Percentiles rank a stretch among this genome's conserved stretches.
These are phyloP conservation scores for Metaphire vulgaris DNA, from an alignment of 1,140 invertebrate species.

Conservation along the genomic window DNA sequence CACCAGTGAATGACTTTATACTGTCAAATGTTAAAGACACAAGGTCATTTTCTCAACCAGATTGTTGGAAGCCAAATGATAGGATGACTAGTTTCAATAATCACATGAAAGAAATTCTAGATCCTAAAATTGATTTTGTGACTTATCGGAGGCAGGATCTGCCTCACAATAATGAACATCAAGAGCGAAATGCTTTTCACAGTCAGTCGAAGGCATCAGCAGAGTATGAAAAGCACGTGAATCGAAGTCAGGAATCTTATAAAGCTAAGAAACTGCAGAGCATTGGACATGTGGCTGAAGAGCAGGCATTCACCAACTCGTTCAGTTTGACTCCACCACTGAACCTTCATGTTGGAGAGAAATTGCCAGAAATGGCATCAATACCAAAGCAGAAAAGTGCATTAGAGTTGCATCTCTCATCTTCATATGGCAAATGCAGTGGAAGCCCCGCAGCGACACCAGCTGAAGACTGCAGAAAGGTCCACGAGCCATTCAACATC, in stretches of 20 bases:
- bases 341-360: background rate
- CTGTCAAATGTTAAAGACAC: background rate
- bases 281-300: background rate
- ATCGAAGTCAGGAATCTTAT: background rate
- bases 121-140: no score
- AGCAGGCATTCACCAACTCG: background rate
- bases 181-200: background rate
- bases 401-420: background rate
- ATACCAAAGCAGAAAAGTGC: background rate
- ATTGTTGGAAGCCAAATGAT: background rate
- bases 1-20: no score
- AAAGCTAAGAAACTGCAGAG: background rate
- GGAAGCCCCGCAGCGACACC: background rate
- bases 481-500: background rate
- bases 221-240: background rate
- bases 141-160: background rate
- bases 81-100: no score
- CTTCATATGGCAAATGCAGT: background rate
- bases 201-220: background rate
- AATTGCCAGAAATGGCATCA: background rate
- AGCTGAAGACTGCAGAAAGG: background rate
- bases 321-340: no score
- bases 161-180: background rate
- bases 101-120: no score
- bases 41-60: background rate